These are phyloP conservation scores for Collichthys lucidus DNA, from an alignment of 2,113 vertebrate species.

Conservation along the genomic window DNA sequence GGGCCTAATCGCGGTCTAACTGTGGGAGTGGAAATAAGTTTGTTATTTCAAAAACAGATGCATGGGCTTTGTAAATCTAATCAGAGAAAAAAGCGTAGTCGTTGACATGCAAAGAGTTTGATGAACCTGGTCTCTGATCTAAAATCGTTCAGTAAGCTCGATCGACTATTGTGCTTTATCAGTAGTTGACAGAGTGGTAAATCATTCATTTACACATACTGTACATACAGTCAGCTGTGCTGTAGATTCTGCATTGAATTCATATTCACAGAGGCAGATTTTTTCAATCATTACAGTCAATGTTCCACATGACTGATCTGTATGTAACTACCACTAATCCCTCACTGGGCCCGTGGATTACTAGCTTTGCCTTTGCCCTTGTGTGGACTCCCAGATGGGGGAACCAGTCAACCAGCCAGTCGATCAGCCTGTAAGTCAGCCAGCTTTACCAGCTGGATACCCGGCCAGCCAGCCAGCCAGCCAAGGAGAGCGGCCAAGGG, in stretches of 20 bases:
- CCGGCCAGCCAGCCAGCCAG: not conserved
- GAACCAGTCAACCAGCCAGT: conserved; percentile 28
- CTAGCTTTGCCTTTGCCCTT: conserved; percentile 59
- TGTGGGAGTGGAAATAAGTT: no score
- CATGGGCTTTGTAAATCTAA: no score
- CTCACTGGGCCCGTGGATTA: conserved; percentile 60
- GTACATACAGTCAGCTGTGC: not conserved
- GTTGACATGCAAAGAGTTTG: not conserved
- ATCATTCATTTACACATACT: not conserved
- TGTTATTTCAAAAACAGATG: no score
- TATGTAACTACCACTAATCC: conserved; percentile 67
- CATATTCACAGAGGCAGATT: conserved; percentile 25
- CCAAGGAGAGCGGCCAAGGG: not conserved
- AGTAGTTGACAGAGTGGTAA: conserved; percentile 11
- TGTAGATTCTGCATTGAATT: conserved; percentile 39
- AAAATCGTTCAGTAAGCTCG: not conserved
- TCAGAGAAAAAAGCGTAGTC: no score
- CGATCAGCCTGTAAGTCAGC: conserved; percentile 18
- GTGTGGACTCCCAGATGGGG: conserved; percentile 48
- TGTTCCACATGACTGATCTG: conserved; percentile 65
- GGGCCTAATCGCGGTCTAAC: no score
- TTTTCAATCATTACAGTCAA: conserved; percentile 31
- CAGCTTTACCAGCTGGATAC: conserved; percentile 21
- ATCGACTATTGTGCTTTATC: conserved; percentile 22
- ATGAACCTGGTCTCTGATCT: not conserved